Conservation (phyloP, 2,797 vertebrate species). For the Alca torda region DNA sequence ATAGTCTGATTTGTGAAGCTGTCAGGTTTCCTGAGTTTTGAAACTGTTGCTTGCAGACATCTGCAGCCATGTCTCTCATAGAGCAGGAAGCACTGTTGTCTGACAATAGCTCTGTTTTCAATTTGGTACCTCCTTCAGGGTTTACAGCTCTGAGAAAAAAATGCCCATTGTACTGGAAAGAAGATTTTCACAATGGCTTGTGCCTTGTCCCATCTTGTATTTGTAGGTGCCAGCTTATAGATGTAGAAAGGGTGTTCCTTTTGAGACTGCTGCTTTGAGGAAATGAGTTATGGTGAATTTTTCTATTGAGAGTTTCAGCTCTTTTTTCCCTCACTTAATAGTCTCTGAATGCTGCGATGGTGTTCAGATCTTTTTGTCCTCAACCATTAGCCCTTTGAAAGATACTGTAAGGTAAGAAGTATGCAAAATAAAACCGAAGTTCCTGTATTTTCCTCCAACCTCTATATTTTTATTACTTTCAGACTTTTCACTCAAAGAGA, state of each 20-base stretch:
- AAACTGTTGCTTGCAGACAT: not conserved
- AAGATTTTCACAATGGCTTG: constrained; percentile 14
- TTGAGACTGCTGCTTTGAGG: not conserved
- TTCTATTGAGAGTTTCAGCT: not conserved
- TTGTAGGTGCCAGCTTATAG: not conserved
- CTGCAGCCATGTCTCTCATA: not conserved
- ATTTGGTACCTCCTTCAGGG: constrained; percentile 28
- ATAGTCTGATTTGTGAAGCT: not conserved
- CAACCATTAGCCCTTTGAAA: not conserved
- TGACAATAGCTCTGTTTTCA: constrained; percentile 50
- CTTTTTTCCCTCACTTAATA: not conserved
- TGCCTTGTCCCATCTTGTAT: not conserved
- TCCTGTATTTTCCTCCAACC: not conserved
- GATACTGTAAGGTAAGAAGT: not conserved
- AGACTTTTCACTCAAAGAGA: not conserved
- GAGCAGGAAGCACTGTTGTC: constrained; percentile 16
- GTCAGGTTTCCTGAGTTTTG: not conserved
- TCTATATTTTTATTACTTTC: not conserved
- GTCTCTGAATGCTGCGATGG: not conserved
- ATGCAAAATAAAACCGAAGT: not conserved
- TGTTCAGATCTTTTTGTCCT: not conserved
- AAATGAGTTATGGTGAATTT: not conserved
- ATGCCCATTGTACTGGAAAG: not conserved
- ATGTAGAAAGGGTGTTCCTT: not conserved
- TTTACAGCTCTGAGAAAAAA: not conserved